Evolutionary conservation across 92 coral and sea anemone genomes (phyloP).

Genomic region (Muricea muricata): DNA sequence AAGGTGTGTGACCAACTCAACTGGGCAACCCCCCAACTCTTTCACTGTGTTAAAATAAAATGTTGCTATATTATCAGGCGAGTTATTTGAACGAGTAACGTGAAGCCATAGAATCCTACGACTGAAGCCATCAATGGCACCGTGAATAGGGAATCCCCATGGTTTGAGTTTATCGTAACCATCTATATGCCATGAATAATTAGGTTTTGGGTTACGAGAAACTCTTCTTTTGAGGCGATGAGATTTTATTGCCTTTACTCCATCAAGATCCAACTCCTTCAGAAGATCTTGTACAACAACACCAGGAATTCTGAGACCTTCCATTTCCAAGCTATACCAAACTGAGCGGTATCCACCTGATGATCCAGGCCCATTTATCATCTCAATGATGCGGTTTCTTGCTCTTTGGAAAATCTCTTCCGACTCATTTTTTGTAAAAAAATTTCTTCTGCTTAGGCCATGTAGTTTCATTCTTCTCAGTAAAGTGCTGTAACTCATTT

Average conservation of each 20-base stretch:
- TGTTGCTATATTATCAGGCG: slow-evolving; percentile 8
- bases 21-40: slow-evolving; percentile 59
- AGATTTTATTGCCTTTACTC: slow-evolving; percentile 40
- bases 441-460: slow-evolving; percentile 54
- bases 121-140: slow-evolving; percentile 46
- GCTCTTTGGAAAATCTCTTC: no score
- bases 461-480: slow-evolving; percentile 60
- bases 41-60: slow-evolving; percentile 24
- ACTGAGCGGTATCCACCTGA: slow-evolving; percentile 69
- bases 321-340: slow-evolving; percentile 70
- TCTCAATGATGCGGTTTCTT: no score
- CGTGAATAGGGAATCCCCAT: slow-evolving; percentile 38
- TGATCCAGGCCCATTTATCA: slow-evolving; percentile 71
- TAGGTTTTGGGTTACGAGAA: slow-evolving; percentile 46
- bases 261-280: slow-evolving; percentile 74
- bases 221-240: slow-evolving; percentile 62
- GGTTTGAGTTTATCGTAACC: slow-evolving; percentile 53
- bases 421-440: no score
- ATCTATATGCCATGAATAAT: slow-evolving; percentile 69
- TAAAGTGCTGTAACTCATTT: slow-evolving; percentile 67
- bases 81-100: slow-evolving; percentile 22
- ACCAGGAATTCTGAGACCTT: slow-evolving; percentile 68
- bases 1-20: slow-evolving; percentile 67
- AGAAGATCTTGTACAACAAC: slow-evolving; percentile 61
- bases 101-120: slow-evolving; percentile 28